Base-by-base conservation (phyloP, 64 coral and sea anemone species). In the Platygyra sinensis region DNA sequence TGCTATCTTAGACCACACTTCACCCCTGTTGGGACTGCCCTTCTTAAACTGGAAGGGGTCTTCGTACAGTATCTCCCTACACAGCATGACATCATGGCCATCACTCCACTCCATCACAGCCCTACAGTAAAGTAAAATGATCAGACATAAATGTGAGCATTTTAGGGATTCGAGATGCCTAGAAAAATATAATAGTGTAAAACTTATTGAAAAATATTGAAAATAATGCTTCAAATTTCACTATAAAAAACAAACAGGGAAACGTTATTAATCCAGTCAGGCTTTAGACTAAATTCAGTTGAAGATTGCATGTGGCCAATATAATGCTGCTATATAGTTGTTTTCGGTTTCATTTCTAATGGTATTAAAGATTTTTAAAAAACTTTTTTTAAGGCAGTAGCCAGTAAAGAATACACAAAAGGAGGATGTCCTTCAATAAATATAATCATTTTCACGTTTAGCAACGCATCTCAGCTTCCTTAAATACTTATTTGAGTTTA, bases 71-170 rank as follows among this genome's bases (percentile, higher is more conserved):
- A 60, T 80, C 42, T 60, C 77, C 52, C 77, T 80, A 30, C 50
- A 60, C 77, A 80, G 52, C 52, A 80, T 80, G 8, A 80, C 8
- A 30, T 80, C 77, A 60, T 80, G 77, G 77, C 30, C 77, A 60
- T 80, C 51, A 60, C 25, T 60, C 52, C 77, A 80, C 77, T 60
- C 77, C 77, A 80, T 78, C 25, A 49, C 77, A 80, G 77, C 52
- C 77, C 77, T 80, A 59, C 24, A 78, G 75, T 78, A 78, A 80
- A 10, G n/a, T 25, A 80, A 60, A 80, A 57, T 32, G 51, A 60
- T 29, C 11, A 55, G 46, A 55, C 10, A 60, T 30, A 5, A 80
- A 30, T 80, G 52, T 30, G 16, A 80, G 49, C 77, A 78, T 52
- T 78, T 78, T 52, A 60, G 77, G n/a, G 77, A 80, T 60, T 80